These are phyloP conservation scores for Gobius niger DNA, from an alignment of 2,113 vertebrate genomes.

Conservation along the genomic window DNA sequence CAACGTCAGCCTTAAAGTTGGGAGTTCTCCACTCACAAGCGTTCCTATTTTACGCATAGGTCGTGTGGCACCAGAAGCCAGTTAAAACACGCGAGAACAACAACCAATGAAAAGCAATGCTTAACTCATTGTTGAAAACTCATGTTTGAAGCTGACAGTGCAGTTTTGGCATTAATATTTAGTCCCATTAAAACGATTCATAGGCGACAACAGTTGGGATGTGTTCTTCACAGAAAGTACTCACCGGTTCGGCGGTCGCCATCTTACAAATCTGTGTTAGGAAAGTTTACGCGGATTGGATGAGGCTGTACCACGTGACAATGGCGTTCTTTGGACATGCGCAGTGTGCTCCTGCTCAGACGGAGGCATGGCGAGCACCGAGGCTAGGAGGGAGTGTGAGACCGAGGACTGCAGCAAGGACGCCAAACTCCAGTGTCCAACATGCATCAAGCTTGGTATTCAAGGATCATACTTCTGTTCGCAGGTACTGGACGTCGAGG, in stretches of 20 bases:
- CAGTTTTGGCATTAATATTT: background rate
- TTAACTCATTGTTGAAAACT: fast-evolving
- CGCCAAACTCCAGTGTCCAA: slow-evolving; percentile 97
- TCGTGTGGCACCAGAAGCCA: slow-evolving; percentile 44
- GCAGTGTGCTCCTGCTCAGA: slow-evolving; percentile 61
- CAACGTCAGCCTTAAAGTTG: slow-evolving; percentile 61
- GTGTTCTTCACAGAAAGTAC: slow-evolving; percentile 61
- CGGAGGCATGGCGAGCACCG: slow-evolving; percentile 93
- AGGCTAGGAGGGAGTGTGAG: slow-evolving; percentile 88
- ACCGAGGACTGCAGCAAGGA: slow-evolving; percentile 89
- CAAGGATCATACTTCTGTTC: slow-evolving; percentile 98
- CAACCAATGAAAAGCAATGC: background rate
- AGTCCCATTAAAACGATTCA: background rate
- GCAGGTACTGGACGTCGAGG: slow-evolving; percentile 80
- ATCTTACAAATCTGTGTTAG: slow-evolving; percentile 88
- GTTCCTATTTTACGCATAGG: slow-evolving; percentile 31
- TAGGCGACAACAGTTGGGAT: slow-evolving; percentile 26
- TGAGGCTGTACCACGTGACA: slow-evolving; percentile 40
- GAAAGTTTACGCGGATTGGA: slow-evolving; percentile 70
- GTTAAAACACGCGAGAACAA: slow-evolving; percentile 36
- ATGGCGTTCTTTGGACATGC: slow-evolving; percentile 32
- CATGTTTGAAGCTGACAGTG: background rate
- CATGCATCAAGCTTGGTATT: slow-evolving; percentile 96
- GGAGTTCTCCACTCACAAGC: slow-evolving; percentile 36
- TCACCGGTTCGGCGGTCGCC: slow-evolving; percentile 98